phyloP scores from a whole-genome alignment of 2,113 vertebrate species.

The Xiphophorus couchianus region DNA sequence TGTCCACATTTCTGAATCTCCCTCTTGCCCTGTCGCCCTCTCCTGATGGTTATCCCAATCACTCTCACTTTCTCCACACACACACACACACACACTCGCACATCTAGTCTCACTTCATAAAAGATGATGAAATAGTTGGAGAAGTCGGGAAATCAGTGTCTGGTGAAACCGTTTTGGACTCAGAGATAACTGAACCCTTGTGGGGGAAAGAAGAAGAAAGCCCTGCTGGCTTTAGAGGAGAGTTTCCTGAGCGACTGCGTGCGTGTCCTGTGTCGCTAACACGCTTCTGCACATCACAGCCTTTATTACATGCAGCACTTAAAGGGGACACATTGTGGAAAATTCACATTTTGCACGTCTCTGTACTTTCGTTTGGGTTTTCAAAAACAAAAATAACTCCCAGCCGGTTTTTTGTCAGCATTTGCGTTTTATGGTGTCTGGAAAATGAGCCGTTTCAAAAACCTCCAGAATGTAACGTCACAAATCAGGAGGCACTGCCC shows the following conservation, averaged over 20 bases:
- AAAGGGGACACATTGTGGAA: too few relatives aligned
- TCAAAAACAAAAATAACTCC: too few relatives aligned
- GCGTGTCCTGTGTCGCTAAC: constrained; percentile 37
- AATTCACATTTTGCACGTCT: too few relatives aligned
- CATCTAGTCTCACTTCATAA: constrained; percentile 42
- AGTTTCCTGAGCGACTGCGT: constrained; percentile 61
- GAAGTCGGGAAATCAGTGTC: constrained; percentile 82
- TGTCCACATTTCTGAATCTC: constrained; percentile 54
- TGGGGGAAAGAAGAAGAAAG: constrained; percentile 59
- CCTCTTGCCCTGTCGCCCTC: constrained; percentile 34
- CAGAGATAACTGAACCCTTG: constrained; percentile 69
- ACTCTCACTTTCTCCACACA: constrained; percentile 11
- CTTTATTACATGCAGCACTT: neutral
- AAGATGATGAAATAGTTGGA: constrained; percentile 84
- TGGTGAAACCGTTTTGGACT: constrained; percentile 75
- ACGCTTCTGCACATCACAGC: neutral
- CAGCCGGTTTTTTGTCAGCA: neutral
- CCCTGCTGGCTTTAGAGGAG: constrained; percentile 55
- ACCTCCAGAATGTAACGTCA: too few relatives aligned
- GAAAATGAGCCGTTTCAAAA: too few relatives aligned
- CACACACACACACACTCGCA: constrained; percentile 20
- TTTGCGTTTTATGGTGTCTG: too few relatives aligned
- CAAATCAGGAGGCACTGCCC: too few relatives aligned
- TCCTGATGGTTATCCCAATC: constrained; percentile 32
- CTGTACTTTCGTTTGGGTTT: too few relatives aligned